Evolutionary conservation across 2,888 invertebrate species (phyloP), one percentile per base, ranked within the genome.

Genomic region (Phrixothrix hirtus): DNA sequence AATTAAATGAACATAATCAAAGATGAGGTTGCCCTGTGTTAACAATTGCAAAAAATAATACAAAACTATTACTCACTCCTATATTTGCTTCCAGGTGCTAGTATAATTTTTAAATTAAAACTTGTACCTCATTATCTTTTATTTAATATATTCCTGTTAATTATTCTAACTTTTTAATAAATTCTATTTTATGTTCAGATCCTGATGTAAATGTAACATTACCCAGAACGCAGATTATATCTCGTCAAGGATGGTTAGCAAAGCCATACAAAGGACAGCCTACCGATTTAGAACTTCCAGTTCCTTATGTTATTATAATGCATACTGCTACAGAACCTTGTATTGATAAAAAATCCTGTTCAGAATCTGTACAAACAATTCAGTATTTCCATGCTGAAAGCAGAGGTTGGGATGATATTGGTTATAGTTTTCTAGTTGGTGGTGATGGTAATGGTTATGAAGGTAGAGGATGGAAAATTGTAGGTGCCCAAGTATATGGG

Each of bases 391-490:
- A 91, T 70, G 84, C 90, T 21, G 87, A 87, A 59, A 80, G 81
- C 11, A 74, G 72, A 44, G 71, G 77, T 0, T 86, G 85, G 80
- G 78, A 76, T 50, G 90, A 90, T 66, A 88, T 89, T 14, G 84
- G 79, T 0, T 90, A 88, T 70, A 92, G 88, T 69, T 92, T 89
- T 62, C 74, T 92, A 1, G 81, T 92, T 1, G 91, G 89, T 0
- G 88, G 88, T 4, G 89, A 89, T 66, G 89, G 89, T 0, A 79
- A 82, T 6, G 86, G 83, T 0, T 90, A 89, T 69, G 82, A 81
- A 60, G 89, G 87, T 0, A 88, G 88, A 0, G 89, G 89, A 1
- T 92, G 91, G 91, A 81, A 85, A 58, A 72, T 74, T 51, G 77
- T 82, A 29, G 91, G 90, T 0, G 86, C 89, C 0, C 89, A 90